These are phyloP conservation scores for Thumatha senex DNA, from an alignment of 2,888 invertebrate genomes.

Conservation along the genomic window DNA sequence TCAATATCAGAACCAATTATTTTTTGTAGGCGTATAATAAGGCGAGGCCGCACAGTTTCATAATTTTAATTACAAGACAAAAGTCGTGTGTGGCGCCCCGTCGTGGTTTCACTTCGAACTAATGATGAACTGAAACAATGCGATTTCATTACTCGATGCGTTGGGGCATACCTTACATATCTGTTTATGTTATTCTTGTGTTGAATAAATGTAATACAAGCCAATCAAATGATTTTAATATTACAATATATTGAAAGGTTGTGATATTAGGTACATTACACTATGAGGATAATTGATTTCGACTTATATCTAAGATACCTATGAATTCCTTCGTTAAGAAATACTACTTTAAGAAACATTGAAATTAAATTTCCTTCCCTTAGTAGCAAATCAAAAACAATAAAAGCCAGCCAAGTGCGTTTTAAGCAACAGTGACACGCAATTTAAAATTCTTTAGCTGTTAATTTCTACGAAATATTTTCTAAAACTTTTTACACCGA, in stretches of 20 bases:
- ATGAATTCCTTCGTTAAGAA: too few relatives aligned
- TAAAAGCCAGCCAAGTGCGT: too few relatives aligned
- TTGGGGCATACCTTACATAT: slow-evolving; percentile 10
- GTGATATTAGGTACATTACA: not conserved
- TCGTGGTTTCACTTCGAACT: slow-evolving; percentile 48
- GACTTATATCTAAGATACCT: too few relatives aligned
- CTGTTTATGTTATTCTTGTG: not conserved
- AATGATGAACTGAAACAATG: slow-evolving; percentile 64
- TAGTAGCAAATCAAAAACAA: too few relatives aligned
- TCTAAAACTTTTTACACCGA: too few relatives aligned
- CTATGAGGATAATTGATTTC: too few relatives aligned
- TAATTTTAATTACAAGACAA: slow-evolving; percentile 76
- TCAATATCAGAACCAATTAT: slow-evolving; percentile 59
- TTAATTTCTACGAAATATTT: too few relatives aligned
- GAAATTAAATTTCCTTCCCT: too few relatives aligned
- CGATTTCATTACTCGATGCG: slow-evolving; percentile 42
- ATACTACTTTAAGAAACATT: too few relatives aligned
- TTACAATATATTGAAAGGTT: not conserved
- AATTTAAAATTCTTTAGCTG: too few relatives aligned
- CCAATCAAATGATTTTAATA: too few relatives aligned
- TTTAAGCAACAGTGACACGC: too few relatives aligned
- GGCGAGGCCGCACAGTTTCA: slow-evolving; percentile 52
- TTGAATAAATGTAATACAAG: not conserved
- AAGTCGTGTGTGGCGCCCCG: slow-evolving; percentile 64
- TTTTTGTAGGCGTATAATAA: slow-evolving; percentile 55